These are phyloP conservation scores for Microtus richardsoni DNA, from an alignment of 2,113 vertebrate species.

Conservation along the genomic window DNA sequence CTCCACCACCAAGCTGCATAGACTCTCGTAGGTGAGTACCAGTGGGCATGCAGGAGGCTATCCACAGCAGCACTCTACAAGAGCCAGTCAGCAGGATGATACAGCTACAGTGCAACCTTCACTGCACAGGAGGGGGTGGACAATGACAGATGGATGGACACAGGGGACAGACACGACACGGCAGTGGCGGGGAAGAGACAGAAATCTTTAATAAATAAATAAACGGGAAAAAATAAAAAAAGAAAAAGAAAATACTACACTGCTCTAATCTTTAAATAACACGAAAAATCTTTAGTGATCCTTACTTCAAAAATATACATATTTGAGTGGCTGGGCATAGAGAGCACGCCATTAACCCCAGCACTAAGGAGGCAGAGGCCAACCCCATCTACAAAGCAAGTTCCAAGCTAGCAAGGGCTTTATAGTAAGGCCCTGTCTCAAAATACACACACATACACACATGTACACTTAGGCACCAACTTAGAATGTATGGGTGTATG, in stretches of 20 bases:
- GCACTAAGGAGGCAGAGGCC: not conserved
- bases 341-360: not conserved
- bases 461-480: not conserved
- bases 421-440: not conserved
- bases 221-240: no score
- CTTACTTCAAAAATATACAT: not conserved
- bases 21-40: not conserved
- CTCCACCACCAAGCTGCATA: not conserved
- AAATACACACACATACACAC: not conserved
- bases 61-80: not conserved
- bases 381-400: not conserved
- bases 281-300: not conserved
- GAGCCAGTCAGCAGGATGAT: not conserved
- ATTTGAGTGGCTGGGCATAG: not conserved
- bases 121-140: no score
- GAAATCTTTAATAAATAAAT: no score
- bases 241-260: not conserved
- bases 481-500: not conserved
- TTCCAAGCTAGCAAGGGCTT: not conserved
- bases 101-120: not conserved
- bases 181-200: no score
- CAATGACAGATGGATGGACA: no score
- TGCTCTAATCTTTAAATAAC: conserved; percentile 34
- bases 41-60: not conserved
- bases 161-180: no score